Conservation (phyloP, 2,888 invertebrate species). For the Eudasyphora cyanicolor region DNA sequence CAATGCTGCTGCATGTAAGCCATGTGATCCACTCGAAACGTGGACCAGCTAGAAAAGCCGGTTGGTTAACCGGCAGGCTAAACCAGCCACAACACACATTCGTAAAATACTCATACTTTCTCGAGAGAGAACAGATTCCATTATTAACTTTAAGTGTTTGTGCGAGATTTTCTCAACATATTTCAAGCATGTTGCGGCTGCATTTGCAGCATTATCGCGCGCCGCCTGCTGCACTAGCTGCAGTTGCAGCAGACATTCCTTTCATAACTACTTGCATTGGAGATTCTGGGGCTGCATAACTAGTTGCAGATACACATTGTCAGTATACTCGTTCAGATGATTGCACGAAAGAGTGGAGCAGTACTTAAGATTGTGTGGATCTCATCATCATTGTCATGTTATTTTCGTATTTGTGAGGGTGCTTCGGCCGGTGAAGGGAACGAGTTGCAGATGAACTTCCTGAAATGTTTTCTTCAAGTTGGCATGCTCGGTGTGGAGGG, state of each 20-base stretch:
- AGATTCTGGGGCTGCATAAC: background rate
- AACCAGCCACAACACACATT: background rate
- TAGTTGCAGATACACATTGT: background rate
- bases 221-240: background rate
- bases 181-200: background rate
- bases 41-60: slow-evolving; percentile 57
- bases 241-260: slow-evolving; percentile 17
- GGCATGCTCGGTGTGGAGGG: background rate
- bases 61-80: slow-evolving; percentile 57
- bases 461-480: background rate
- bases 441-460: slow-evolving; percentile 7
- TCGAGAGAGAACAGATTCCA: background rate
- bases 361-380: background rate
- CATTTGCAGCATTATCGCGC: background rate
- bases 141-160: background rate
- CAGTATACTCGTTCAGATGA: background rate
- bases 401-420: background rate
- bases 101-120: background rate
- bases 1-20: background rate
- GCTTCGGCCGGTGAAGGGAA: background rate
- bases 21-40: background rate
- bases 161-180: background rate
- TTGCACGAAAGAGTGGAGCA: background rate
- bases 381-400: background rate
- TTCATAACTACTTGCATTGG: slow-evolving; percentile 6